These are phyloP conservation scores for Troides oblongomaculatus DNA, from an alignment of 2,888 invertebrate genomes.

Conservation along the genomic window DNA sequence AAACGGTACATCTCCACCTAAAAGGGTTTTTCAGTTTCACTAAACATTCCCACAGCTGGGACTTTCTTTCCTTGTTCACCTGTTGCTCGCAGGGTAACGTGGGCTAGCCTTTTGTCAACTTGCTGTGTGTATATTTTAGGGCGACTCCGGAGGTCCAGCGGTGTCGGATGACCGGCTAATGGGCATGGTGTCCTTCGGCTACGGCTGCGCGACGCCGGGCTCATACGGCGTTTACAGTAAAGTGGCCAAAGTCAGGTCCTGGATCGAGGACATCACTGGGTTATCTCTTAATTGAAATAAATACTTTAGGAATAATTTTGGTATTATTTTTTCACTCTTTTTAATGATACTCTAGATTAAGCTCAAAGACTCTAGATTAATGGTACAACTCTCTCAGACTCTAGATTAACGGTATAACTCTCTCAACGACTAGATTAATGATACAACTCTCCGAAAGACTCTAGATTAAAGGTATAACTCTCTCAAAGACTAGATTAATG, in stretches of 20 bases:
- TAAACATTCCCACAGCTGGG: no score
- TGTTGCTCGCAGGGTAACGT: no score
- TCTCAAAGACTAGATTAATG: no score
- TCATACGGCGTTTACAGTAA: conserved; percentile 72
- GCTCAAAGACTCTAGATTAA: no score
- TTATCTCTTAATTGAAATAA: conserved; percentile 47
- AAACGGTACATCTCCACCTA: no score
- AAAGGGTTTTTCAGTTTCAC: no score
- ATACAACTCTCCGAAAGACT: no score
- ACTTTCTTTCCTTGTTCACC: neutral
- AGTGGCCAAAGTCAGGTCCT: conserved; percentile 63
- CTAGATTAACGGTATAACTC: no score
- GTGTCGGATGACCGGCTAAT: conserved; percentile 60
- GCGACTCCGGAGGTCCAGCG: conserved; percentile 74
- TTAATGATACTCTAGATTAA: neutral
- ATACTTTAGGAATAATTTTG: conserved; percentile 25
- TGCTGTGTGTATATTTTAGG: conserved; percentile 44
- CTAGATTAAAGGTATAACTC: no score
- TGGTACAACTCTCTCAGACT: no score
- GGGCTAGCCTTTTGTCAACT: no score
- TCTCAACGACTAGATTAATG: no score
- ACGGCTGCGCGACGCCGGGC: conserved; percentile 71
- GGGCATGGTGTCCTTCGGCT: conserved; percentile 73
- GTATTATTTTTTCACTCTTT: neutral
- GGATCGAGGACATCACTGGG: conserved; percentile 62